A percentile compares a stretch with the other conserved stretches of the same genome.
Conservation (phyloP, 2,113 vertebrate species). For the Aspiorhynchus laticeps region DNA sequence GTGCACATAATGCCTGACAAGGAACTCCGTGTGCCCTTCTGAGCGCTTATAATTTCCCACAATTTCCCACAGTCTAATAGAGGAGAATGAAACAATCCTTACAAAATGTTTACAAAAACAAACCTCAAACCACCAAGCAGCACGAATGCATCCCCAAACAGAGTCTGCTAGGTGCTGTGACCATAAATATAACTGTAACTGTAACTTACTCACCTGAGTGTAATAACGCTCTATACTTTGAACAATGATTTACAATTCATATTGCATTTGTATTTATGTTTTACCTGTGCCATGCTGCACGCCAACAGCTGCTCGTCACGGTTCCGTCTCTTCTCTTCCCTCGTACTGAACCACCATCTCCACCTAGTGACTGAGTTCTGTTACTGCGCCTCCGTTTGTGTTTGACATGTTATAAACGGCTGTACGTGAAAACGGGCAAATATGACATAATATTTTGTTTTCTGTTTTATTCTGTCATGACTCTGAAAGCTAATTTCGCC, state of each 20-base stretch:
- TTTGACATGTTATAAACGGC: too few species aligned
- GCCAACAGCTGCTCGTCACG: background rate
- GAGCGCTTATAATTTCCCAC: background rate
- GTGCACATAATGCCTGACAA: background rate
- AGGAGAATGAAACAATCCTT: background rate
- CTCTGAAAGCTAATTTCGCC: background rate
- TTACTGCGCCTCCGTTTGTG: background rate
- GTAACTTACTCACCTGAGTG: background rate
- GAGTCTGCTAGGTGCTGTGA: background rate
- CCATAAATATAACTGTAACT: background rate
- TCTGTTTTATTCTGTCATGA: background rate
- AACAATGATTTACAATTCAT: background rate
- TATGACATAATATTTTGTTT: background rate
- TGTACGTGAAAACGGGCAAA: background rate
- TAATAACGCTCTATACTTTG: background rate
- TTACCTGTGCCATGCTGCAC: background rate
- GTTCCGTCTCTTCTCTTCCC: background rate
- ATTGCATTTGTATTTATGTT: background rate
- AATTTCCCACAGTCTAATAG: background rate
- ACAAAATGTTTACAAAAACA: background rate
- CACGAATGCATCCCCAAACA: background rate
- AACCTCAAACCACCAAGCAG: background rate
- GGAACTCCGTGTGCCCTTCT: background rate
- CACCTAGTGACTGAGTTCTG: slow-evolving; percentile 25
- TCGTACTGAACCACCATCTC: background rate